phyloP scores from a whole-genome alignment of 2,113 vertebrate genomes.

The Nothobranchius furzeri region DNA sequence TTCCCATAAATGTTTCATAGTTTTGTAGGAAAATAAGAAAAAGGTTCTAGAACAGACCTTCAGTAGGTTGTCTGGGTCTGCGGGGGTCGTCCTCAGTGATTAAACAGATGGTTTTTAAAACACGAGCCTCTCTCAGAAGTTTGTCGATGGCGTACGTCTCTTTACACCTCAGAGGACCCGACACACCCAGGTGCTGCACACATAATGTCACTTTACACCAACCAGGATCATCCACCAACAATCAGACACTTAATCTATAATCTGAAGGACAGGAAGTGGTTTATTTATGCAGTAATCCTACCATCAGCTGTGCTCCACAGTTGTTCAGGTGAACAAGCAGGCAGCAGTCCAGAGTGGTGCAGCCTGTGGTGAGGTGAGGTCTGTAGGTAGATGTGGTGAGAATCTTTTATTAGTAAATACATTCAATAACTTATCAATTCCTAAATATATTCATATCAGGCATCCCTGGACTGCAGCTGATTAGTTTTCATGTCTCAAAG shows the following conservation, averaged over 20 bases:
- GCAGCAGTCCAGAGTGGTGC: constrained; percentile 81
- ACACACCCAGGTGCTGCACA: constrained; percentile 88
- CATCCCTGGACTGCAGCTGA: too few relatives aligned
- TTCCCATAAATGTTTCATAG: too few relatives aligned
- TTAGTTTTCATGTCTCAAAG: too few relatives aligned
- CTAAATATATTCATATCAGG: too few relatives aligned
- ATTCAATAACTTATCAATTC: too few relatives aligned
- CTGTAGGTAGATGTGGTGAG: constrained; percentile 36
- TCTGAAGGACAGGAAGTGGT: too few relatives aligned
- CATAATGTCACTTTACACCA: not conserved
- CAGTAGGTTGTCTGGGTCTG: constrained; percentile 67
- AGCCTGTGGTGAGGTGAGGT: constrained; percentile 86
- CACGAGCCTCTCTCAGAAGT: constrained; percentile 85
- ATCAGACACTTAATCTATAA: too few relatives aligned
- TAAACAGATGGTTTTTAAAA: constrained; percentile 84
- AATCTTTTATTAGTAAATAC: too few relatives aligned
- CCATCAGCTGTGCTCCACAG: constrained; percentile 89
- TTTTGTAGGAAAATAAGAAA: too few relatives aligned
- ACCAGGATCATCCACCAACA: not conserved
- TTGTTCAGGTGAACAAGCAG: constrained; percentile 87
- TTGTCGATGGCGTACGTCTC: constrained; percentile 94
- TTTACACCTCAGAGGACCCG: constrained; percentile 90
- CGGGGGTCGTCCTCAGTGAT: constrained; percentile 75
- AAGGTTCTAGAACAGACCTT: constrained; percentile 76
- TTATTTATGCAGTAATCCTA: constrained; percentile 62